phyloP scores from a whole-genome alignment of 2,888 invertebrate genomes.

The Anoncus sp. region DNA sequence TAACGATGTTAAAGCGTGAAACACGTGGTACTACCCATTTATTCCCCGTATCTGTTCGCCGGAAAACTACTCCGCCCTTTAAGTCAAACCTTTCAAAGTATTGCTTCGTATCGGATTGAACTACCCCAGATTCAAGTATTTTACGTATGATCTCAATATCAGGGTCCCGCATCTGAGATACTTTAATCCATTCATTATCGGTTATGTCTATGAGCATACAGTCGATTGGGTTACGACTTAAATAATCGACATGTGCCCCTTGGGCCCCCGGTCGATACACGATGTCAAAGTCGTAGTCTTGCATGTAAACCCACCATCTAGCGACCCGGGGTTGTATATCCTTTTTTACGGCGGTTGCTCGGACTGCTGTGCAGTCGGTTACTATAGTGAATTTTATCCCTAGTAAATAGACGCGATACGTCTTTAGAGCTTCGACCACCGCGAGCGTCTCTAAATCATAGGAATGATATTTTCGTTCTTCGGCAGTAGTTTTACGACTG shows the following conservation, averaged over 20 bases:
- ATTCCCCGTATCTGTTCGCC: conserved; percentile 52
- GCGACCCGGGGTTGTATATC: conserved; percentile 72
- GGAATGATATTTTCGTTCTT: conserved; percentile 53
- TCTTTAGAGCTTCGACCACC: conserved; percentile 46
- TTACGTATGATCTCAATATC: conserved; percentile 57
- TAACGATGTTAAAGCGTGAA: conserved; percentile 73
- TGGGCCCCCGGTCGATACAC: conserved; percentile 62
- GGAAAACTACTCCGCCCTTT: conserved; percentile 58
- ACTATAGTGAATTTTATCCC: conserved; percentile 59
- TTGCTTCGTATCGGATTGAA: conserved; percentile 45
- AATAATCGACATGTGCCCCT: conserved; percentile 66
- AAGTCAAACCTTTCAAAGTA: conserved; percentile 62
- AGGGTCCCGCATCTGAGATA: conserved; percentile 62
- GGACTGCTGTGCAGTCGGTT: conserved; percentile 66
- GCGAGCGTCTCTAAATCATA: conserved; percentile 60
- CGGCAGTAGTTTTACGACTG: conserved; percentile 51
- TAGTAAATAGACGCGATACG: conserved; percentile 56
- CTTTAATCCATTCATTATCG: conserved; percentile 65
- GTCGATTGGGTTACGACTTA: conserved; percentile 66
- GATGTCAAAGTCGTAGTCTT: conserved; percentile 63
- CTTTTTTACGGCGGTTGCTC: conserved; percentile 71
- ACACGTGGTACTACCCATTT: conserved; percentile 75
- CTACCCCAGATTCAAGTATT: conserved; percentile 49
- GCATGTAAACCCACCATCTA: conserved; percentile 72
- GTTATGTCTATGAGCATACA: conserved; percentile 59